phyloP scores from a whole-genome alignment of 2,888 invertebrate species.

The Cantharis flavilabris region DNA sequence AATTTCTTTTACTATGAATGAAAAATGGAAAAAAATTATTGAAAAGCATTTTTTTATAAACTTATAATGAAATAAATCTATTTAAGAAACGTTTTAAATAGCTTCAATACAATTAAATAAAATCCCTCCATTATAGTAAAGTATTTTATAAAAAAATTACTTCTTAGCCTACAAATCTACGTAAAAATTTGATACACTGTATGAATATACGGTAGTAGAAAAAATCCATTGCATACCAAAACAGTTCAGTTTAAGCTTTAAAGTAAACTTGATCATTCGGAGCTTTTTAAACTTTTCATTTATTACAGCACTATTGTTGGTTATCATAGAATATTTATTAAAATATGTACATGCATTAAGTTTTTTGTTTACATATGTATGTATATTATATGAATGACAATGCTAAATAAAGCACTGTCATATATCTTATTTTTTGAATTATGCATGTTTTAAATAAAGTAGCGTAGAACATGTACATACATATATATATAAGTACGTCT shows the following conservation, averaged over 20 bases:
- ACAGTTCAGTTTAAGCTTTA: neutral
- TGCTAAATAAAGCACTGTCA: neutral
- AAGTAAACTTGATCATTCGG: neutral
- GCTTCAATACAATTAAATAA: too few species aligned
- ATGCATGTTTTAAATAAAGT: neutral
- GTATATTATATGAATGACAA: neutral
- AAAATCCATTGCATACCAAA: neutral
- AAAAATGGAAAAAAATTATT: too few species aligned
- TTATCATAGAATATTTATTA: neutral
- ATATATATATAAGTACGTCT: constrained; percentile 27
- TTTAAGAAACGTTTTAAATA: too few species aligned
- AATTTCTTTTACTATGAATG: too few species aligned
- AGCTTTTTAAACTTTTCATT: neutral
- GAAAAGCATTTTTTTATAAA: too few species aligned
- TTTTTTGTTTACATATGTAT: neutral
- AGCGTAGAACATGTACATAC: neutral
- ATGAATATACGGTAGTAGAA: too few species aligned
- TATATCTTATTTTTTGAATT: neutral
- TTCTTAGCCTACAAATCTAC: too few species aligned
- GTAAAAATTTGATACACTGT: too few species aligned
- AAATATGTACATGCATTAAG: neutral
- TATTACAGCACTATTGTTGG: neutral
- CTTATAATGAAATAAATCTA: too few species aligned
- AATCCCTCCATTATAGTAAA: too few species aligned
- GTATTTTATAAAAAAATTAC: too few species aligned